Percentiles rank a stretch among this genome's conserved stretches.
Conservation (phyloP, 2,113 vertebrate genomes). For the Dromaius novaehollandiae region DNA sequence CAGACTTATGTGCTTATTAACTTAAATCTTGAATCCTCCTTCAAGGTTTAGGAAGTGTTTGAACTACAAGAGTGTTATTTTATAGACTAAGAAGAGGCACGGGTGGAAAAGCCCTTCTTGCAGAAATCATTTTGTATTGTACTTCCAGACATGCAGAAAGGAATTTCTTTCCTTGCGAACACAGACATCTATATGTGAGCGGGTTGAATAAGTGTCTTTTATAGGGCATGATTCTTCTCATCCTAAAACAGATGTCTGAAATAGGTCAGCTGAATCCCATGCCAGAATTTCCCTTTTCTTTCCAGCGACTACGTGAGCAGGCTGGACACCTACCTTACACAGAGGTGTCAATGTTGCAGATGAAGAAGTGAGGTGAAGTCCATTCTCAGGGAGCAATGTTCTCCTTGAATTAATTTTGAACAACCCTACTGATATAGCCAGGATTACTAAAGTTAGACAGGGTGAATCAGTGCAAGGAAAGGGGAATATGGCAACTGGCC, state of each 20-base stretch:
- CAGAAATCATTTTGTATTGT: neutral
- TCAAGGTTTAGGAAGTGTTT: neutral
- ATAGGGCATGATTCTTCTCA: neutral
- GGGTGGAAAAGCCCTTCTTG: neutral
- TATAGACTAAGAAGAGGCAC: neutral
- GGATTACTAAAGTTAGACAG: neutral
- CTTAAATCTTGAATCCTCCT: neutral
- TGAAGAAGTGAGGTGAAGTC: neutral
- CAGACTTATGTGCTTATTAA: neutral
- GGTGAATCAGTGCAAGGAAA: neutral
- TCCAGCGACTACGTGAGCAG: neutral
- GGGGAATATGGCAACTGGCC: neutral
- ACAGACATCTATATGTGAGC: neutral
- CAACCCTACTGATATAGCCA: neutral
- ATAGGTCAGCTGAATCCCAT: neutral
- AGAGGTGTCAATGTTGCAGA: neutral
- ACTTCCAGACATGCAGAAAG: neutral
- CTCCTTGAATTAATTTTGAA: neutral
- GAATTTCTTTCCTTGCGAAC: neutral
- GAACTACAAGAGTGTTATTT: neutral
- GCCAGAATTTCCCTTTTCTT: neutral
- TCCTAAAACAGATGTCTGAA: neutral
- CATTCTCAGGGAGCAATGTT: neutral
- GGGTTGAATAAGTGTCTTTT: neutral
- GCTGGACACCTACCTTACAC: neutral